Base-by-base conservation (phyloP, 2,797 vertebrate species). In the Neopelma chrysocephalum region DNA sequence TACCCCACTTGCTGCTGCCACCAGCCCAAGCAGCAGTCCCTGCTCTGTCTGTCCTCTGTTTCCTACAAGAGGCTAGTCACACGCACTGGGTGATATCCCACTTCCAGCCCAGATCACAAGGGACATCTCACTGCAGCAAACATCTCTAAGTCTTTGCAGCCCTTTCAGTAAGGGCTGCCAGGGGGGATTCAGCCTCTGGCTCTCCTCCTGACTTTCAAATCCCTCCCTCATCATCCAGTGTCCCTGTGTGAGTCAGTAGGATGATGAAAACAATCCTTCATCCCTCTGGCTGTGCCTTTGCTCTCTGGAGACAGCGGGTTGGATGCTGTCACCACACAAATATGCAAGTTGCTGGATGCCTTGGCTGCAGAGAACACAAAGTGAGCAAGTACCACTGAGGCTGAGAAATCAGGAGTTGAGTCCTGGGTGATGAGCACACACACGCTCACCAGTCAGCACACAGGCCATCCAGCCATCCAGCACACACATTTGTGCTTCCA, bases 41-140 rank as follows among this genome's bases (percentile, higher is more conserved):
- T 0, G 3, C 42, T 54, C 58, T 16, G 15, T 13, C 22, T 10
- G 0, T 6, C 53, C 16, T 12, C 27, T 5, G 0, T 43, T 29
- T 57, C 71, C 78, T 43, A 0, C 60, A 23, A 6, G 64, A 62
- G 71, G 45, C 51, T 15, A 22, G 40, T 11, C 34, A 47, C 58
- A 19, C 9, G 0, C 10, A 2, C 29, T 21, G 29, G 22, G 42
- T 11, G 38, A 69, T 2, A 57, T 4, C 8, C 23, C 31, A 4
- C 27, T 45, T 32, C 61, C 78, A 51, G 21, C 31, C 1, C 0
- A 12, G 80, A n/a, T 22, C 22, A 22, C 36, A 12, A 18, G 43
- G 60, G 36, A 56, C 36, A 45, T 13, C n/a, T 26, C 3, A 1
- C 83, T 9, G 12, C 0, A 54, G 54, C 36, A 60, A 86, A 50